These are phyloP conservation scores for Coregonus suidteri DNA, from an alignment of 2,797 vertebrate genomes.

Conservation along the genomic window DNA sequence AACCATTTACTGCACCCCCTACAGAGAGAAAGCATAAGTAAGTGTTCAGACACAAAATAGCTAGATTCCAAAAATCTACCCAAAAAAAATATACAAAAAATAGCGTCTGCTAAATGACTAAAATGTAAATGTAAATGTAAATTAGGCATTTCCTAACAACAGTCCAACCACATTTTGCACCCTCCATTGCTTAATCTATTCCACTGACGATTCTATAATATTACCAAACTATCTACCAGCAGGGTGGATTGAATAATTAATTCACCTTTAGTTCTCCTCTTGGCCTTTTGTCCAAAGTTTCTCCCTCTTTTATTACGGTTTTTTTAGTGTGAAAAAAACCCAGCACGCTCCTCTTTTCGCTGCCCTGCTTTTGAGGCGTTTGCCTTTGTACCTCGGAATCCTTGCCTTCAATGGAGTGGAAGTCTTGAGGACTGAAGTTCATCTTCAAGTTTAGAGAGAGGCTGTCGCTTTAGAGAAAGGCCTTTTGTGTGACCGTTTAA, in stretches of 20 bases:
- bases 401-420: conserved; percentile 71
- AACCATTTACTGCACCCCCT: not conserved
- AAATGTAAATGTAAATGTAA: too few relatives aligned
- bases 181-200: conserved; percentile 65
- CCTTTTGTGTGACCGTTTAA: conserved; percentile 52
- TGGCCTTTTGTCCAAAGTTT: conserved; percentile 76
- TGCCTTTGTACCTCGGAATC: conserved; percentile 72
- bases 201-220: conserved; percentile 69
- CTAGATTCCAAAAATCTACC: conserved; percentile 53
- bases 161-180: conserved; percentile 66
- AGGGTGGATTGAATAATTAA: conserved; percentile 78
- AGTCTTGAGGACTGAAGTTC: conserved; percentile 81
- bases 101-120: too few relatives aligned
- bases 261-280: conserved; percentile 69
- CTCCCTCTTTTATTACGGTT: conserved; percentile 57
- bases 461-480: conserved; percentile 41
- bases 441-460: conserved; percentile 79
- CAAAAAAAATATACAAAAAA: too few relatives aligned
- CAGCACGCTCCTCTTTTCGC: conserved; percentile 39
- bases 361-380: conserved; percentile 48
- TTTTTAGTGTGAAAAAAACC: conserved; percentile 76
- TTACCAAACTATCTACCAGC: conserved; percentile 76
- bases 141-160: conserved; percentile 61
- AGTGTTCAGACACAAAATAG: conserved; percentile 54
- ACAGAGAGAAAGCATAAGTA: conserved; percentile 19